Evolutionary conservation across 1,140 invertebrate genomes (phyloP).

Genomic region (Tetranychus urticae): DNA sequence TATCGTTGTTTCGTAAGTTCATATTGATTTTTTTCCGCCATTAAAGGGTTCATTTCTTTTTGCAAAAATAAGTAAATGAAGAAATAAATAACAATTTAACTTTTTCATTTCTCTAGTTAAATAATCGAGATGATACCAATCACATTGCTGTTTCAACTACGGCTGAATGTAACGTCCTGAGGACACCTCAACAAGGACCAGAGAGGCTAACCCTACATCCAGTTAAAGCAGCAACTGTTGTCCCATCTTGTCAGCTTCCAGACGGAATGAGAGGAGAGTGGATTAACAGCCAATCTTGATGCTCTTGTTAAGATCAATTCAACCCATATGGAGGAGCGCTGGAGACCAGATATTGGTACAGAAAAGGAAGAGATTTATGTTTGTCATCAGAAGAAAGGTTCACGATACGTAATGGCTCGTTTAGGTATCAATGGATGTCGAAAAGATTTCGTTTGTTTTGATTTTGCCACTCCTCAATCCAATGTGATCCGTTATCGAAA

Average conservation of each 20-base stretch:
- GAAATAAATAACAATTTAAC: neutral
- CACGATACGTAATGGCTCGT: conserved; percentile 76
- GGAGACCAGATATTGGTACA: conserved; percentile 65
- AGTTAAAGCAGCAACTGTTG: conserved; percentile 59
- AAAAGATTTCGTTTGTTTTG: conserved; percentile 90
- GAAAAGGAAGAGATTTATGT: conserved; percentile 73
- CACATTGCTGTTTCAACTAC: conserved; percentile 73
- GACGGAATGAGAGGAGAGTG: conserved; percentile 80
- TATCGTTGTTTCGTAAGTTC: conserved; percentile 50
- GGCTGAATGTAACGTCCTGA: conserved; percentile 67
- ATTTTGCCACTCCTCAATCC: conserved; percentile 82
- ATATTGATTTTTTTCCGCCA: neutral
- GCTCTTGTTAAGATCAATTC: conserved; percentile 80
- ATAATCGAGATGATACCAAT: conserved; percentile 75
- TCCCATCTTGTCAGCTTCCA: conserved; percentile 66
- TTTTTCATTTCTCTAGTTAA: conserved; percentile 25
- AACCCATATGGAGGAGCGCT: conserved; percentile 84
- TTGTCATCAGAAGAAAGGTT: conserved; percentile 44
- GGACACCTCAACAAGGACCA: conserved; percentile 71
- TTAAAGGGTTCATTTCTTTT: neutral
- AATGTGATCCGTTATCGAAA: conserved; percentile 80
- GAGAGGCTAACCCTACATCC: conserved; percentile 50
- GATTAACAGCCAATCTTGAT: conserved; percentile 90
- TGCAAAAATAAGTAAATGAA: neutral
- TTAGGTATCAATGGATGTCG: conserved; percentile 90